Base-by-base conservation (phyloP, 2,888 invertebrate genomes). In the Drosophila sordidula region DNA sequence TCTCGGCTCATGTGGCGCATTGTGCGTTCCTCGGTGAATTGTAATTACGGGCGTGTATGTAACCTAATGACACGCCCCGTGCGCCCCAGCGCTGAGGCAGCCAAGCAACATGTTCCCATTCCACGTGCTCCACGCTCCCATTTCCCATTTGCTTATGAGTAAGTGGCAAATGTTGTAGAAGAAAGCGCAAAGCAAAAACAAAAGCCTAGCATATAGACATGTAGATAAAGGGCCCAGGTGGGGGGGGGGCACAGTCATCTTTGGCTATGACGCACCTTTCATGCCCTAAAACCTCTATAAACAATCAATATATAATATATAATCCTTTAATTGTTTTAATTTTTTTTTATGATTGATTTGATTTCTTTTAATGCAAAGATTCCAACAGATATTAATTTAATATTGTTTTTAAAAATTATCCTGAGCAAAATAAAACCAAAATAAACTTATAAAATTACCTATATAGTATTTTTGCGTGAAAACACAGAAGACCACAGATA, bases 41-140 rank as follows among this genome's bases (percentile, higher is more conserved):
- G 89, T 84, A 84, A 84, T 84, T 84, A 84, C 89, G 79, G 83
- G 69, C 72, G 77, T 86, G 83, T 86, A 82, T 86, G 88, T 88
- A 79, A 77, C 87, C 82, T 83, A 82, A 82, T 87, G 82, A 84
- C 81, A 83, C 83, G 69, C 77, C 62, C 70, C 62, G n/a, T 65
- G 64, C 64, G 78, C 70, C 57, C 52, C 26, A 3, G 12, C 68
- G 44, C 36, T 49, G 44, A 39, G n/a, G 29, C 14, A 55, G 22
- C 52, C 46, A 55, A 67, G 65, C 67, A 76, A 76, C 78, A 74
- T 73, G 55, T 64, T 46, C 52, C 55, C 72, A 51, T 44, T 42
- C 62, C 25, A 16, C 34, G 16, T 16, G 36, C 47, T 44, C 8
- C n/a, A 12, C 14, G 3, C 34, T 9, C 32, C 25, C 49, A 11